Percentiles rank a stretch among this genome's conserved stretches.
phyloP scores from a whole-genome alignment of 2,113 vertebrate genomes.

The Orcinus orca region DNA sequence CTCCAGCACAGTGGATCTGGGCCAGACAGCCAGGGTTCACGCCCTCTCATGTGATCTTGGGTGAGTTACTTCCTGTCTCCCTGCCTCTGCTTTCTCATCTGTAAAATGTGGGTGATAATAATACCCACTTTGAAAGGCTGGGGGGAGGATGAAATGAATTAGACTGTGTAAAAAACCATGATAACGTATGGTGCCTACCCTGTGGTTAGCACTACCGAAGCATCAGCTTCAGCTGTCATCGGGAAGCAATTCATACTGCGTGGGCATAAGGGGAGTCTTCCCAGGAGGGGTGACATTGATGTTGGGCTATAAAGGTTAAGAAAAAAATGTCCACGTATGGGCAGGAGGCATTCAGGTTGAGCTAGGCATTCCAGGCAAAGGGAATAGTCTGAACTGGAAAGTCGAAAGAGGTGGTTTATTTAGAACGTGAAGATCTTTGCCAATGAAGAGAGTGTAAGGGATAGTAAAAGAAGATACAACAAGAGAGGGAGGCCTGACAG shows the following conservation, averaged over 20 bases:
- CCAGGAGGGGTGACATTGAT: not conserved
- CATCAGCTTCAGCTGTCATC: rapidly evolving
- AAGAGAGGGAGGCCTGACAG: rapidly evolving
- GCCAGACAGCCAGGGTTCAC: not conserved
- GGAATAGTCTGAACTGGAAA: not conserved
- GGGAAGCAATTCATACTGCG: not conserved
- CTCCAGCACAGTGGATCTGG: rapidly evolving
- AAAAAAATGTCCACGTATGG: not conserved
- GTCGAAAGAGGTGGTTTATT: not conserved
- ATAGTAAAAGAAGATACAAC: not conserved
- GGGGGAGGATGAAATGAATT: not conserved
- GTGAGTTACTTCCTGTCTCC: not conserved
- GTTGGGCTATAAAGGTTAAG: not conserved
- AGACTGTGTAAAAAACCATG: not conserved
- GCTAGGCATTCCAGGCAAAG: not conserved
- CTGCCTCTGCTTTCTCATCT: not conserved
- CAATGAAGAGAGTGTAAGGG: not conserved
- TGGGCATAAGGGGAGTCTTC: not conserved
- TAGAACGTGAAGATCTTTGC: not conserved
- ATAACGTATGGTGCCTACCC: rapidly evolving
- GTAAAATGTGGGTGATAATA: not conserved
- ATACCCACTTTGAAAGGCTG: not conserved
- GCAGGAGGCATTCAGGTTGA: not conserved
- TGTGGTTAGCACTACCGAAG: rapidly evolving
- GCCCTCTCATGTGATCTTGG: not conserved